Evolutionary conservation across 2,797 vertebrate species (phyloP), one percentile per base, ranked within the genome.

Genomic region (Buphagus erythrorhynchus): DNA sequence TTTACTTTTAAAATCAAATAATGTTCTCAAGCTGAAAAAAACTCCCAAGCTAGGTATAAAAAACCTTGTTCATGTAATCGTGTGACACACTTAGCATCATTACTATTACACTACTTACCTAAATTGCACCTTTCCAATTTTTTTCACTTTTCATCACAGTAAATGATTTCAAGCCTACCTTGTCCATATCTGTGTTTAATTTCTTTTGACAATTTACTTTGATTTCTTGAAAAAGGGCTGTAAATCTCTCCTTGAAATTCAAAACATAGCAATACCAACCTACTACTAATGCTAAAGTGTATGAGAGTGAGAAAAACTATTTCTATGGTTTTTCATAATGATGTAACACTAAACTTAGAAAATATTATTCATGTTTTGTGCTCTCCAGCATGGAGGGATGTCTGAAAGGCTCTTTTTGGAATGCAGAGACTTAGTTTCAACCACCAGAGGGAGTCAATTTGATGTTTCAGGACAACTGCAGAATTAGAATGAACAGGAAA

Each of bases 371-470:
- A 5, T 19, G 11, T 57, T 59, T 49, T 66, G 48, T 52, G n/a
- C 35, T 61, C 33, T 76, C 29, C 35, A 88, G 38, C 58, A 67
- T n/a, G n/a, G n/a, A 81, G 9, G 5, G 42, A 36, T 36, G 28
- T 55, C 55, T 21, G 19, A 65, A 42, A 73, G 16, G 36, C 11
- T 46, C 21, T 9, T 33, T 57, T 71, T 4, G 4, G 33, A 74
- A 74, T 31, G 33, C 16, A 62, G 36, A 78, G 63, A 33, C 22
- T 26, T 1, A 11, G 48, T 55, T 93, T 86, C 46, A 66, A 7
- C 94, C 95, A 96, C 87, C 65, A 94, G 95, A 94, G 96, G 96
- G 96, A 90, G 91, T 20, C 40, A 87, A 91, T 16, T 48, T 85
- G n/a, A 3, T 89, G 48, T 75, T 55, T 75, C 71, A 68, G 25